Percentiles rank a stretch among this genome's conserved stretches.
Evolutionary conservation across 2,888 invertebrate genomes (phyloP).

Genomic region (Eutolmus rufibarbis): DNA sequence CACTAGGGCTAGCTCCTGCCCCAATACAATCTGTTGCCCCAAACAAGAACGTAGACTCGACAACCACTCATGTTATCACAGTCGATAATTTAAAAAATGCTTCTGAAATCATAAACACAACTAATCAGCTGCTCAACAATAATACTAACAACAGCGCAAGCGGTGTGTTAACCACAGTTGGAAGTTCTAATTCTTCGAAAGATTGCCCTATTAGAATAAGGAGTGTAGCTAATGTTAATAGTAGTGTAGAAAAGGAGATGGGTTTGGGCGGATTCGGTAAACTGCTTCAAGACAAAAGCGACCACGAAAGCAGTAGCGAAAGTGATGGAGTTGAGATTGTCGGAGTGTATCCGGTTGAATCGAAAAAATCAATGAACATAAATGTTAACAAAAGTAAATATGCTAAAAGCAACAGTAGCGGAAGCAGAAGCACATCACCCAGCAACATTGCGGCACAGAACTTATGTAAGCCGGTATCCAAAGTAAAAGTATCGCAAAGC

Average conservation of each 20-base stretch:
- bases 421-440: conserved; percentile 40
- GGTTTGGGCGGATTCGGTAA: not conserved
- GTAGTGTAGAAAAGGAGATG: conserved; percentile 37
- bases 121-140: conserved; percentile 55
- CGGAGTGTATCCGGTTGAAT: conserved; percentile 55
- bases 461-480: not conserved
- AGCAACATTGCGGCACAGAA: not conserved
- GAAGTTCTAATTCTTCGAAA: not conserved
- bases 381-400: conserved; percentile 39
- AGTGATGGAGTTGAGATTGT: conserved; percentile 62
- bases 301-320: conserved; percentile 56
- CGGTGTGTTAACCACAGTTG: not conserved
- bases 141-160: conserved; percentile 34
- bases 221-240: conserved; percentile 47
- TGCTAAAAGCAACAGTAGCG: conserved; percentile 32
- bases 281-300: not conserved
- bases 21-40: not conserved
- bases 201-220: conserved; percentile 46
- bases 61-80: conserved; percentile 57
- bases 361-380: conserved; percentile 40
- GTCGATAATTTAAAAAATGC: conserved; percentile 59
- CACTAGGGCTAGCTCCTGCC: not conserved
- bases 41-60: conserved; percentile 12
- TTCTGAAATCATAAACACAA: conserved; percentile 59
- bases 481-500: not conserved